Evolutionary conservation across 2,113 vertebrate genomes (phyloP), one percentile per base, ranked within the genome.

Genomic region (Semicossyphus pulcher): DNA sequence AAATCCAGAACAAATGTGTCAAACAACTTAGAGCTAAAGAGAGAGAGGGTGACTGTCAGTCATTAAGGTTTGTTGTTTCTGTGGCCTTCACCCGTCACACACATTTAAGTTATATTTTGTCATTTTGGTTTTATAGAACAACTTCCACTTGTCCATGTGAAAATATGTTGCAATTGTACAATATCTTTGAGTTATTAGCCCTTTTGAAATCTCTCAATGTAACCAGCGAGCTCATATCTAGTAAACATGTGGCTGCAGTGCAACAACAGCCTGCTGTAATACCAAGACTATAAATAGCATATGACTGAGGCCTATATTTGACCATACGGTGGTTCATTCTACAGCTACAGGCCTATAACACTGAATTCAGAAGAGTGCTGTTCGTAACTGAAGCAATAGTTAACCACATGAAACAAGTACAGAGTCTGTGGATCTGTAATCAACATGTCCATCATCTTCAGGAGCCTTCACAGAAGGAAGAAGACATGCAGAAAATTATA

Each of bases 211-310:
- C 8, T 23, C 56, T 59, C 21, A 25, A 42, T 20, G 12, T 7
- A n/a, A 39, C 29, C 34, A 41, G 28, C 23, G 21, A 23, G 16
- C 10, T 36, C 34, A 32, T 20, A 15, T 48, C 57, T n/a, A 51
- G 71, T 80, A 75, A 85, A 88, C 77, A 79, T 60, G 81, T 42
- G 71, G 52, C 76, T 75, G 72, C 47, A 49, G 31, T 57, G 23
- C 69, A 54, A 80, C 57, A 81, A 60, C 68, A 56, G 62, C 12
- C 32, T 31, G 72, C 61, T 63, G 59, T 78, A 79, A 54, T 45
- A 66, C 36, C 62, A 52, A 10, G 10, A 25, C 86, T 88, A 86
- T 80, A 62, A 87, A 90, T 86, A 89, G 78, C 23, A 20, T 31
- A 20, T 37, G 78, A 67, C 47, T 25, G 32, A 48, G 31, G 37